Percentiles rank a stretch among this genome's conserved stretches.
phyloP scores from a whole-genome alignment of 2,797 vertebrate genomes.

The Margarornis squamiger region DNA sequence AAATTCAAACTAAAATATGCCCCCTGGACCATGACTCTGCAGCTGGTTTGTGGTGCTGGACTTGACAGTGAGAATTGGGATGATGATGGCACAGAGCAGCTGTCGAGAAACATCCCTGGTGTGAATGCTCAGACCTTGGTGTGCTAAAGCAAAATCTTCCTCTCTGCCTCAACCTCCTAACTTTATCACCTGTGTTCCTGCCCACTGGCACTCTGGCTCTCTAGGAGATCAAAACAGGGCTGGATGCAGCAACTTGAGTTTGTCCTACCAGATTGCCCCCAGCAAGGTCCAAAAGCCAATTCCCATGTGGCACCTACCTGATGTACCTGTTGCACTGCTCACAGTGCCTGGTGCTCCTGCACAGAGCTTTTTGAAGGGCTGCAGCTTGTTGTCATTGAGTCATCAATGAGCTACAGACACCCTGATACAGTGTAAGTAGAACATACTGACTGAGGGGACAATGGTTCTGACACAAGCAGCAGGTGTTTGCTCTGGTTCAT shows the following conservation, averaged over 20 bases:
- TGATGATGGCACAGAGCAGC: not conserved
- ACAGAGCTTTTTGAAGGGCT: not conserved
- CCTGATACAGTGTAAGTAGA: fast-evolving
- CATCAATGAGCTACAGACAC: not conserved
- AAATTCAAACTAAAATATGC: fast-evolving
- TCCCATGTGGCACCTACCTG: not conserved
- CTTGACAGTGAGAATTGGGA: fast-evolving
- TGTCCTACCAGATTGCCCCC: fast-evolving
- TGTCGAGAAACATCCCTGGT: not conserved
- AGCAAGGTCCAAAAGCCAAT: not conserved
- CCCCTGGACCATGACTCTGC: not conserved
- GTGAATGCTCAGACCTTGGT: not conserved
- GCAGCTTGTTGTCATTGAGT: not conserved
- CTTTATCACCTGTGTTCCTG: fast-evolving
- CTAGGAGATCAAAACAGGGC: too few relatives aligned
- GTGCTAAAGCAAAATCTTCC: not conserved
- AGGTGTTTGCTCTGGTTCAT: not conserved
- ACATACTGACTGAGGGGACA: not conserved
- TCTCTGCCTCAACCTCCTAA: fast-evolving
- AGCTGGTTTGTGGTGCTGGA: not conserved
- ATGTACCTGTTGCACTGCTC: not conserved
- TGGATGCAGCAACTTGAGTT: not conserved
- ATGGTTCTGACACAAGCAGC: not conserved
- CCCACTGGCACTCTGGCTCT: fast-evolving
- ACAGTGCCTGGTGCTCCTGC: fast-evolving